Evolutionary conservation across 2,113 vertebrate genomes (phyloP), one percentile per base, ranked within the genome.

Genomic region (Neodon shergylaensis): DNA sequence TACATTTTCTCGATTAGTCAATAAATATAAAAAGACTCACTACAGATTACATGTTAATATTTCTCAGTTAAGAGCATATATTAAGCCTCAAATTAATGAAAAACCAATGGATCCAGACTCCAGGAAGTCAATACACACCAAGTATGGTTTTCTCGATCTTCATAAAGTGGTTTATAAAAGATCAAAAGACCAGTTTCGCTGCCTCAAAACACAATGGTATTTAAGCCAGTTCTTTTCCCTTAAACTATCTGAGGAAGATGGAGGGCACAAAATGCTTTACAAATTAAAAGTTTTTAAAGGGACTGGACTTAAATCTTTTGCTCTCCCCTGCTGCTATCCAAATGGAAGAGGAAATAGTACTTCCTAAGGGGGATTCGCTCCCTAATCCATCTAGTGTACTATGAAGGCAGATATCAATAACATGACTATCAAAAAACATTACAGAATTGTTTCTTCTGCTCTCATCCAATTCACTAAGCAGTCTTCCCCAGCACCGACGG

Each of bases 21-120:
- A 76, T 74, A 11, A 93, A 77, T 3, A 78, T 68, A 42, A 92
- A 93, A 81, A 66, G 54, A n/a, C 26, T 24, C 47, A 94, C 85
- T 68, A 82, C 7, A 91, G 58, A 78, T 91, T 86, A 95, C 7
- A 83, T 63, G 63, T 85, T 86, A 96, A 83, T 58, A 90, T 94
- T 94, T 94, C 66, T 89, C 28, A 81, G 61, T 96, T 36, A 88
- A 78, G 72, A 61, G n/a, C 39, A 97, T 58, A 90, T n/a, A 61
- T 26, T 89, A 83, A 83, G 68, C 63, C 31, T 97, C 74, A 91
- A 93, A 87, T 91, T 90, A 65, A 58, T 36, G 9, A 92, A 95
- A 72, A 44, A 89, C 0, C 0, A 92, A 47, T 77, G 91, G 52
- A 91, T 72, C 17, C n/a, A 68, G 7, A 89, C 13, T 16, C 28